Base-by-base conservation (phyloP, 2,888 invertebrate genomes). In the Ophioninae sp. region DNA sequence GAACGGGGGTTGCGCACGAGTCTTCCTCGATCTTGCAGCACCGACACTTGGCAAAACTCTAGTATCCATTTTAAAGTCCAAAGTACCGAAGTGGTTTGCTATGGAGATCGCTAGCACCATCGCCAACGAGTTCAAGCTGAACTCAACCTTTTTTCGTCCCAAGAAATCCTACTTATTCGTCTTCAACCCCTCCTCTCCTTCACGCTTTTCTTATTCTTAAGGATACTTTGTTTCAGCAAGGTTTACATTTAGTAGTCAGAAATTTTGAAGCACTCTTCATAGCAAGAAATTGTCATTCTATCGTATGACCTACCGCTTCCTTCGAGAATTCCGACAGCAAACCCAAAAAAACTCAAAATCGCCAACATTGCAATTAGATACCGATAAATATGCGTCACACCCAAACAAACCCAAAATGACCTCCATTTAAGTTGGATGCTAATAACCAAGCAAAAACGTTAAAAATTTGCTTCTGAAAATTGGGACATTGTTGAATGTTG, bases 31-130 rank as follows among this genome's bases (percentile, higher is more conserved):
- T 81, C 72, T 81, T 50, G 76, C 57, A 50, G 76, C 41, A 39
- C 57, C 69, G 65, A 57, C 81, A 76, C 76, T 81, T 72, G 70
- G 81, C 81, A 72, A 76, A 81, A 81, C 76, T 81, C 70, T 70
- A 76, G 76, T 81, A 76, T 81, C 76, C 70, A 76, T 81, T 81
- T 81, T 81, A 70, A 76, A 81, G 81, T 81, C 76, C 61, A 76
- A 81, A 76, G 81, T 76, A 57, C 65, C 70, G 44, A 67, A 81
- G 81, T 76, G 76, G 76, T 81, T 81, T 76, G 76, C 81, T 76
- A 81, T 81, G 81, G 64, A 81, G 81, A 81, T 81, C 70, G 76
- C 76, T 65, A 62, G 70, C 57, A 72, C 57, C 74, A 57, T 50
- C 20, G 57, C 67, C n/a, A 57, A 30, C 59, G 20, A 62, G 75